Evolutionary conservation across 2,797 vertebrate species (phyloP).

Genomic region (Rhadinocentrus ornatus): DNA sequence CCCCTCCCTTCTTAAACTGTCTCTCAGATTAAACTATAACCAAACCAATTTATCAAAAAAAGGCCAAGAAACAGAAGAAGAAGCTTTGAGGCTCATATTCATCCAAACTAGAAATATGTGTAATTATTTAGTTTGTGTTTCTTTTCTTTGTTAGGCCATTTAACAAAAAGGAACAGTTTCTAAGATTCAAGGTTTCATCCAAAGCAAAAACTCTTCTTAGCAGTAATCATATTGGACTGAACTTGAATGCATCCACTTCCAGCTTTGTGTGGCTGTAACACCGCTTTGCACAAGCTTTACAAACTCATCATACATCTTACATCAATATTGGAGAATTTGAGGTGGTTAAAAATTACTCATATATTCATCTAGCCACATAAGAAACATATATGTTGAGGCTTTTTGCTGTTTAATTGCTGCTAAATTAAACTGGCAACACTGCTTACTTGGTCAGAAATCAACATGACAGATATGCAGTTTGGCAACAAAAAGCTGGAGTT

Average conservation of each 20-base stretch:
- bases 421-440: not conserved
- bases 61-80: conserved; percentile 17
- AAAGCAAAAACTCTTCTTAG: conserved; percentile 24
- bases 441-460: not conserved
- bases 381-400: not conserved
- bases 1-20: conserved; percentile 12
- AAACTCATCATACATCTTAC: not conserved
- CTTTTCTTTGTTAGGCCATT: conserved; percentile 26
- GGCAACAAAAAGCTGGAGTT: not conserved
- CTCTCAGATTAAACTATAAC: conserved; percentile 25
- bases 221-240: conserved; percentile 1
- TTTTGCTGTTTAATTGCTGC: not conserved
- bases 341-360: not conserved
- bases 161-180: conserved; percentile 67
- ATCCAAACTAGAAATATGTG: conserved; percentile 14
- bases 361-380: not conserved
- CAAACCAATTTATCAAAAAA: conserved; percentile 15
- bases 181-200: conserved; percentile 40
- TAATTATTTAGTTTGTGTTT: conserved; percentile 11
- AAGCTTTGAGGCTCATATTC: conserved; percentile 9
- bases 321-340: not conserved
- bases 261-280: not conserved
- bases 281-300: not conserved
- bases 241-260: conserved; percentile 51
- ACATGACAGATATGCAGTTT: conserved; percentile 8